Evolutionary conservation across 2,797 vertebrate genomes (phyloP).

Genomic region (Darevskia mixta): DNA sequence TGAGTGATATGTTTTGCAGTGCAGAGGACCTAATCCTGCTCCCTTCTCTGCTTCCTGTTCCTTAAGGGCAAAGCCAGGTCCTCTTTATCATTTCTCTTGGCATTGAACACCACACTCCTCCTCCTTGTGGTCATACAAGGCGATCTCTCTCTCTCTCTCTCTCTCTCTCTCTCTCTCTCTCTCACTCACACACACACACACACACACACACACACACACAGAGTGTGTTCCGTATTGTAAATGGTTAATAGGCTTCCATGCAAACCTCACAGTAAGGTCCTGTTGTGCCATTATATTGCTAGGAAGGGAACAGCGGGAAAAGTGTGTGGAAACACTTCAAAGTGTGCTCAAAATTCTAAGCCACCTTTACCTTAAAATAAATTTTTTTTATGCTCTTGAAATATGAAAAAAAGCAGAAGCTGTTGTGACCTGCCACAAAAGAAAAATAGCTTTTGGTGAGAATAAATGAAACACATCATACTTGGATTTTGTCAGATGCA

Average conservation of each 20-base stretch:
- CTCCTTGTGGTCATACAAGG: neutral
- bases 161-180: neutral
- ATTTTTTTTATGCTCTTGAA: neutral
- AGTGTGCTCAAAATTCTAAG: constrained; percentile 3
- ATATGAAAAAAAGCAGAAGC: neutral
- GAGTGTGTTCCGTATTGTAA: constrained; percentile 16
- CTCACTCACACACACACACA: no score
- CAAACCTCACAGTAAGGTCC: neutral
- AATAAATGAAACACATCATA: neutral
- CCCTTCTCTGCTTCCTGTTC: constrained; percentile 21
- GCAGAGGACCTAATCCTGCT: constrained; percentile 13
- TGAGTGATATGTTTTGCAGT: constrained; percentile 32
- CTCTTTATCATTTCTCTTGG: constrained; percentile 38
- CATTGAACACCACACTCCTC: constrained; percentile 19
- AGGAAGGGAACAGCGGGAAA: neutral
- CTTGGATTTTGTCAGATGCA: neutral
- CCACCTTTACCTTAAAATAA: neutral
- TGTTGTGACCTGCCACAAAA: neutral
- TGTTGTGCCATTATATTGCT: neutral
- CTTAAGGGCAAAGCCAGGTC: constrained; percentile 16
- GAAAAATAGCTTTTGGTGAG: neutral
- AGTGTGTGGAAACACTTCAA: constrained; percentile 1
- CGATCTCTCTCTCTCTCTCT: neutral
- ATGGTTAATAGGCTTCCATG: constrained; percentile 27
- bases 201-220: no score